These are phyloP conservation scores for Watsonalla cultraria DNA, from an alignment of 2,888 invertebrate species.

Conservation along the genomic window DNA sequence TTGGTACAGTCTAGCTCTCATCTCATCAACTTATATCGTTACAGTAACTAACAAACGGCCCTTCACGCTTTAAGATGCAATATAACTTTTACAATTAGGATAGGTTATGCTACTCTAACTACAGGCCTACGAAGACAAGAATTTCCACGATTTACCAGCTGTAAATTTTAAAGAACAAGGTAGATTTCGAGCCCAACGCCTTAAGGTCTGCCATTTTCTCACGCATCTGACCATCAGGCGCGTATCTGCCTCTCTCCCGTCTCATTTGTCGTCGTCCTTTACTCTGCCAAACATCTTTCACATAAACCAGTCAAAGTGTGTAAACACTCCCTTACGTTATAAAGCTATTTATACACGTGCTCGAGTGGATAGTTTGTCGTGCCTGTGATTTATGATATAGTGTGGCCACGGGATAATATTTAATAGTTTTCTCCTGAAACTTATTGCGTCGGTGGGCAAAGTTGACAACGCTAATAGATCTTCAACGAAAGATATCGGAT, in stretches of 20 bases:
- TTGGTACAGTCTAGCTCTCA: too few species aligned
- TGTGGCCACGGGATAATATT: constrained; percentile 5
- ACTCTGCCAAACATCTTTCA: not conserved
- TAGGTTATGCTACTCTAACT: too few species aligned
- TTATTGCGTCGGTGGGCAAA: not conserved
- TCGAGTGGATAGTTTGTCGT: constrained; percentile 11
- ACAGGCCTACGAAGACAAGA: too few species aligned
- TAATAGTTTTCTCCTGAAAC: not conserved
- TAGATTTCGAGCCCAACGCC: too few species aligned
- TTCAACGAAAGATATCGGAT: not conserved
- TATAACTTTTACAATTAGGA: too few species aligned
- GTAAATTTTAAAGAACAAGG: too few species aligned
- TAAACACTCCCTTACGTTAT: constrained; percentile 6
- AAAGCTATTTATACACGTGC: constrained; percentile 10
- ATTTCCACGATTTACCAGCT: too few species aligned
- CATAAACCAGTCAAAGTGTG: not conserved
- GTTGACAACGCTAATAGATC: not conserved
- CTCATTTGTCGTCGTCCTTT: not conserved
- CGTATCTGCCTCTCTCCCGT: not conserved
- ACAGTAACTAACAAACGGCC: too few species aligned
- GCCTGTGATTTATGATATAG: constrained; percentile 15
- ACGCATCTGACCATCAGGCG: not conserved
- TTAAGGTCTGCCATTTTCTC: too few species aligned
- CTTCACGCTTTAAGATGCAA: too few species aligned
- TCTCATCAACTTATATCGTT: too few species aligned